These are phyloP conservation scores for Nothobranchius furzeri DNA, from an alignment of 2,113 vertebrate genomes.

Conservation along the genomic window DNA sequence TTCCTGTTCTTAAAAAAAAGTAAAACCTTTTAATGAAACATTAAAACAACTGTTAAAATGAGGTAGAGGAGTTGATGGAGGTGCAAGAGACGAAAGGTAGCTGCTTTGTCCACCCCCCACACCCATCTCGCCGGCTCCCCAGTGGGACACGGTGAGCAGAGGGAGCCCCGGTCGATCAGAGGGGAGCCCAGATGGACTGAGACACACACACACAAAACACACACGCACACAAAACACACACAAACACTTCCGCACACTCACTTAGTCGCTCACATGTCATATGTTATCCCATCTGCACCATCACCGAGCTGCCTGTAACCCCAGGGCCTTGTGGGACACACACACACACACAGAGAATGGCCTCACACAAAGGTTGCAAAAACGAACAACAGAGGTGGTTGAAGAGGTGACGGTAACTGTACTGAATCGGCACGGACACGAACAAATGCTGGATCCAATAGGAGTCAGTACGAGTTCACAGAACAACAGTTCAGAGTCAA, in stretches of 20 bases:
- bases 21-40: too few relatives aligned
- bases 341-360: constrained; percentile 17
- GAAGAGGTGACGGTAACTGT: constrained; percentile 47
- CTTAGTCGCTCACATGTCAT: constrained; percentile 81
- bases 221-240: constrained; percentile 13
- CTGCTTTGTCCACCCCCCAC: constrained; percentile 8
- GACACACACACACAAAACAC: constrained; percentile 43
- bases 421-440: constrained; percentile 20
- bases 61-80: constrained; percentile 18
- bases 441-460: not conserved
- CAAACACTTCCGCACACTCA: constrained; percentile 34
- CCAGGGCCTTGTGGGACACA: constrained; percentile 60
- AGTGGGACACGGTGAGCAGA: constrained; percentile 70
- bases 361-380: constrained; percentile 41
- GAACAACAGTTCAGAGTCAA: not conserved
- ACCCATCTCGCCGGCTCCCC: constrained; percentile 46
- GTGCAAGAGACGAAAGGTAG: constrained; percentile 42
- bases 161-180: constrained; percentile 79
- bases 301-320: constrained; percentile 81
- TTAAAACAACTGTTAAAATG: not conserved
- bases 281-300: constrained; percentile 85
- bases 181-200: constrained; percentile 84
- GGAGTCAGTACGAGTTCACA: constrained; percentile 20
- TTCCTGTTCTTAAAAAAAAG: too few relatives aligned
- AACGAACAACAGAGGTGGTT: constrained; percentile 50